Evolutionary conservation across 2,797 vertebrate species (phyloP).

Genomic region (Lagodon rhomboides): DNA sequence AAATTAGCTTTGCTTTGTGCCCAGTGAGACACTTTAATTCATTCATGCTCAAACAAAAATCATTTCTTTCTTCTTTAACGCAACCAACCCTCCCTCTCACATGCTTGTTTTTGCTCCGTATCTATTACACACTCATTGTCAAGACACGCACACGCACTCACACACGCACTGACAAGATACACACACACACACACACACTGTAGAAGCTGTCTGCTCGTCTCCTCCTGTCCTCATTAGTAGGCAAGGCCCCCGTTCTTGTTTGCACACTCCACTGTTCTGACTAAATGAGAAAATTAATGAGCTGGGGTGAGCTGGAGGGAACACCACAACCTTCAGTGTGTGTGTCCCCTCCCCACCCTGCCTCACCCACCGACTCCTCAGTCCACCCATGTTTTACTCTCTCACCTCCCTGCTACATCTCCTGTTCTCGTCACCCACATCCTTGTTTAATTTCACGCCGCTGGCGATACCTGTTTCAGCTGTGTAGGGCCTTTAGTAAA

Average conservation of each 20-base stretch:
- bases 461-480: slow-evolving; percentile 21
- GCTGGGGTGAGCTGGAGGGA: slow-evolving; percentile 71
- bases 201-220: slow-evolving; percentile 49
- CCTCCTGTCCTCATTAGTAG: slow-evolving; percentile 77
- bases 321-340: slow-evolving; percentile 69
- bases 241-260: slow-evolving; percentile 76
- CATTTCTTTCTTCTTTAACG: slow-evolving; percentile 2
- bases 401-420: slow-evolving; percentile 40
- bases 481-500: slow-evolving; percentile 40
- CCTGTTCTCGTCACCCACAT: slow-evolving; percentile 29
- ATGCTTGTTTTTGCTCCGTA: background rate
- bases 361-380: slow-evolving; percentile 24
- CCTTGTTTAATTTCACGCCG: slow-evolving; percentile 51
- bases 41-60: slow-evolving; percentile 10
- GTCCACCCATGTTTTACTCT: slow-evolving; percentile 40
- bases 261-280: slow-evolving; percentile 81
- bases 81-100: background rate
- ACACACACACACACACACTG: slow-evolving; percentile 22
- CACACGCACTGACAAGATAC: background rate
- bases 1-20: background rate
- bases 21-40: background rate
- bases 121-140: background rate
- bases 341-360: background rate
- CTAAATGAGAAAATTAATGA: slow-evolving; percentile 86
- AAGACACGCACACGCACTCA: background rate